A percentile compares a stretch with the other conserved stretches of the same genome.
phyloP scores from a whole-genome alignment of 2,113 vertebrate species.

The Piprites chloris region DNA sequence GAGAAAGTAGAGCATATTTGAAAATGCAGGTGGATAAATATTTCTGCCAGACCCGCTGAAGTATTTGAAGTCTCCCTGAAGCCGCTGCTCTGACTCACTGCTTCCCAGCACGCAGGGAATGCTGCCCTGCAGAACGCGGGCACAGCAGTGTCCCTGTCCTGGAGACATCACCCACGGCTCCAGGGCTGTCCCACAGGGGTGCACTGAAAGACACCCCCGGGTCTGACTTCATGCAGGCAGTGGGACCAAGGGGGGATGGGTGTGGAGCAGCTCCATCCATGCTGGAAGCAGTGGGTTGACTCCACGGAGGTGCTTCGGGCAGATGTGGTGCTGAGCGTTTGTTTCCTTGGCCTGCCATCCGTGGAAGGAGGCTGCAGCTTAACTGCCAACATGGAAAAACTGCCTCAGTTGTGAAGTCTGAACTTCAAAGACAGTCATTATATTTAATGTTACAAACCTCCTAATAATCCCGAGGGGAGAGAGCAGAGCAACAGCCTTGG shows the following conservation, averaged over 20 bases:
- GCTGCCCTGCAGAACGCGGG: not conserved
- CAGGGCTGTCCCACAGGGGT: fast-evolving
- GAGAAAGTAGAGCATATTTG: conserved; percentile 29
- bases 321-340: not conserved
- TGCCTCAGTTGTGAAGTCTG: not conserved
- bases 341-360: not conserved
- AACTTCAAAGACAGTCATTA: not conserved
- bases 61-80: conserved; percentile 23
- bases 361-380: not conserved
- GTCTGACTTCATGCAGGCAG: not conserved
- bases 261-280: not conserved
- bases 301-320: not conserved
- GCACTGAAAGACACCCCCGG: not conserved
- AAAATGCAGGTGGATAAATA: conserved; percentile 61
- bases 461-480: not conserved
- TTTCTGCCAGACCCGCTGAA: conserved; percentile 16
- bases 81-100: not conserved
- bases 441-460: not conserved
- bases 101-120: not conserved
- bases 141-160: not conserved
- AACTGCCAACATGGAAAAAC: conserved; percentile 12
- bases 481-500: not conserved
- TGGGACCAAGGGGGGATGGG: not conserved
- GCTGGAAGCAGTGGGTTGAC: not conserved
- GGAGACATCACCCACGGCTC: not conserved